phyloP scores from a whole-genome alignment of 1,140 invertebrate genomes.

The Plectrocnemia conspersa region DNA sequence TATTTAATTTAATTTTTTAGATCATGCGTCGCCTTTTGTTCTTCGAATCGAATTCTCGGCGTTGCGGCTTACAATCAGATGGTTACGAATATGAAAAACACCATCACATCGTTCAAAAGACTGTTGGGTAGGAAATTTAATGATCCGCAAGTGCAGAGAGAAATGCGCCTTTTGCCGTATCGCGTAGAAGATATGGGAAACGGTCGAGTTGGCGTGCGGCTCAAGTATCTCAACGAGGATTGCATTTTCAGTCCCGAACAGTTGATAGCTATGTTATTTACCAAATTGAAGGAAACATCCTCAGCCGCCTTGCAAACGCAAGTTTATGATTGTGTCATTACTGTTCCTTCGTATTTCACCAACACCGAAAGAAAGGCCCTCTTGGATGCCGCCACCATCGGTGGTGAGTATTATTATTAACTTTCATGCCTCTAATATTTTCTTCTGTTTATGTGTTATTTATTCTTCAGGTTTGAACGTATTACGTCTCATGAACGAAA shows the following conservation, averaged over 20 bases:
- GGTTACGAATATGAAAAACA: slow-evolving; percentile 96
- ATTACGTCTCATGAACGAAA: slow-evolving; percentile 92
- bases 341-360: slow-evolving; percentile 91
- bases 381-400: slow-evolving; percentile 81
- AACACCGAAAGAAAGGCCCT: slow-evolving; percentile 89
- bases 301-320: slow-evolving; percentile 81
- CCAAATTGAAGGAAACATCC: slow-evolving; percentile 92
- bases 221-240: slow-evolving; percentile 82
- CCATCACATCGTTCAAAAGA: slow-evolving; percentile 89
- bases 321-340: slow-evolving; percentile 96
- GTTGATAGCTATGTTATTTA: slow-evolving; percentile 89
- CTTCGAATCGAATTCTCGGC: slow-evolving; percentile 87
- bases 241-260: slow-evolving; percentile 90
- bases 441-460: slow-evolving; percentile 6
- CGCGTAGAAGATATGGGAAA: slow-evolving; percentile 63
- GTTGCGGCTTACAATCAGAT: slow-evolving; percentile 95
- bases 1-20: slow-evolving; percentile 60
- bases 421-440: neutral
- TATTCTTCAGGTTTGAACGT: slow-evolving; percentile 76
- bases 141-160: slow-evolving; percentile 81
- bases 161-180: slow-evolving; percentile 72
- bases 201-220: slow-evolving; percentile 76
- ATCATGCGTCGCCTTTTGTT: slow-evolving; percentile 91
- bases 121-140: slow-evolving; percentile 81
- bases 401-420: slow-evolving; percentile 47